A percentile compares a stretch with the other conserved stretches of the same genome.
These are phyloP conservation scores for Cliona cf. orientalis DNA, from an alignment of 37 sponge, comb jelly and placozoan genomes.

Conservation along the genomic window DNA sequence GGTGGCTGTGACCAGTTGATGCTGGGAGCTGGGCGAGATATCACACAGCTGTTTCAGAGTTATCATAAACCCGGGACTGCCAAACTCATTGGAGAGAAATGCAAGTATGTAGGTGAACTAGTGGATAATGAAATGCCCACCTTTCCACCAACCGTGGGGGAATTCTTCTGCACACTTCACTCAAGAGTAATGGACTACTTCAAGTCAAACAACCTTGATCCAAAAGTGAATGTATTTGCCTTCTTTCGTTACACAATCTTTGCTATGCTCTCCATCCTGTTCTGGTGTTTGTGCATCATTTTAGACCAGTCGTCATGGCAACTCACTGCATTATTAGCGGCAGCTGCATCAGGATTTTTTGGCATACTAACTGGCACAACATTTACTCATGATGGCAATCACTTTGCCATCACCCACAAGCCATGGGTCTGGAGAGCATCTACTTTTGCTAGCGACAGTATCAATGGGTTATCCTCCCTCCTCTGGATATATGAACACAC, in stretches of 20 bases:
- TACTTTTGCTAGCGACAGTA: background rate
- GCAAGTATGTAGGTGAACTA: constrained; percentile 11
- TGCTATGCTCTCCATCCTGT: background rate
- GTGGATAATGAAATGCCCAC: background rate
- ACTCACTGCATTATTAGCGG: too few species aligned
- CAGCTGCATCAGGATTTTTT: too few species aligned
- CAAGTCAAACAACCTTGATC: constrained; percentile 37
- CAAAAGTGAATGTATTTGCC: background rate
- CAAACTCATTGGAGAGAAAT: background rate
- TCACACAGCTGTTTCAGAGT: constrained; percentile 34
- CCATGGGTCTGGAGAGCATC: constrained; percentile 42
- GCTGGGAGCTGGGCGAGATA: constrained; percentile 59
- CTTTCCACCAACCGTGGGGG: background rate
- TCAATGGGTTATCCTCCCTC: constrained; percentile 6
- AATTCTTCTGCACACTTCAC: constrained; percentile 24
- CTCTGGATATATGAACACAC: constrained; percentile 38
- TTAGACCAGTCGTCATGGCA: too few species aligned
- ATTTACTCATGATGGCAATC: constrained; percentile 30
- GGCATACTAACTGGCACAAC: background rate
- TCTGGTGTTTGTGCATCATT: background rate
- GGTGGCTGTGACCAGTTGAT: constrained; percentile 52
- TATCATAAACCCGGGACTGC: constrained; percentile 25
- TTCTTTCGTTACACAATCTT: background rate
- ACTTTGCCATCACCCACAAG: constrained; percentile 44
- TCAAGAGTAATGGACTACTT: constrained; percentile 21